Conservation (phyloP, 2,888 invertebrate genomes). For the Hemaris fuciformis region DNA sequence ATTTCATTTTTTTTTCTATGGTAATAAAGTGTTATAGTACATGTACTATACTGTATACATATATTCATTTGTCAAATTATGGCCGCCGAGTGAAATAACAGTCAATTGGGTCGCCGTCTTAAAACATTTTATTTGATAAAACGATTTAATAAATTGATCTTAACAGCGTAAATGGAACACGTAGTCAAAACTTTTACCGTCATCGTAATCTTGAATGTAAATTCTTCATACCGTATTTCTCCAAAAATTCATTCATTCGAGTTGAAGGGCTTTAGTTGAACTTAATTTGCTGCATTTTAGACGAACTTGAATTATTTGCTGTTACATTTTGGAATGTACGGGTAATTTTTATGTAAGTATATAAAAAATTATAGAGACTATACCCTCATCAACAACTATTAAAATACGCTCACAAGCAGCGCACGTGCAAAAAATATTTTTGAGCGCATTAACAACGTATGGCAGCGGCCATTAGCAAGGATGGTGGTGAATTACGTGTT, state of each 20-base stretch:
- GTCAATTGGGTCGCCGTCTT: neutral
- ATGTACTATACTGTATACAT: no score
- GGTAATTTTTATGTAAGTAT: constrained; percentile 16
- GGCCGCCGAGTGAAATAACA: neutral
- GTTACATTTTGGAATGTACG: neutral
- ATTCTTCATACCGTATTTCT: neutral
- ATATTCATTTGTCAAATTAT: neutral
- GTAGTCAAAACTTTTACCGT: constrained; percentile 8
- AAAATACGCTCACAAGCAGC: constrained; percentile 40
- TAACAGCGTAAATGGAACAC: neutral
- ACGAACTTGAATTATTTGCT: neutral
- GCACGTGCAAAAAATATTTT: constrained; percentile 47
- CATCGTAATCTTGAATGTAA: neutral
- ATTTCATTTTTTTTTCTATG: neutral
- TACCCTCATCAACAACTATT: constrained; percentile 46
- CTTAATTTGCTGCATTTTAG: neutral
- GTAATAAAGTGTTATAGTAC: neutral
- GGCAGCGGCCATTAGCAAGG: constrained; percentile 2
- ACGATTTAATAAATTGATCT: neutral
- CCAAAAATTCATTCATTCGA: neutral
- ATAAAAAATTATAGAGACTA: constrained; percentile 32
- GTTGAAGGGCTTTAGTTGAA: neutral
- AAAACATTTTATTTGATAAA: neutral
- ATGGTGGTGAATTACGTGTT: neutral
- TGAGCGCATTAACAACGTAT: constrained; percentile 43